These are phyloP conservation scores for Drosophila koepferae DNA, from an alignment of 2,888 invertebrate species.

Conservation along the genomic window DNA sequence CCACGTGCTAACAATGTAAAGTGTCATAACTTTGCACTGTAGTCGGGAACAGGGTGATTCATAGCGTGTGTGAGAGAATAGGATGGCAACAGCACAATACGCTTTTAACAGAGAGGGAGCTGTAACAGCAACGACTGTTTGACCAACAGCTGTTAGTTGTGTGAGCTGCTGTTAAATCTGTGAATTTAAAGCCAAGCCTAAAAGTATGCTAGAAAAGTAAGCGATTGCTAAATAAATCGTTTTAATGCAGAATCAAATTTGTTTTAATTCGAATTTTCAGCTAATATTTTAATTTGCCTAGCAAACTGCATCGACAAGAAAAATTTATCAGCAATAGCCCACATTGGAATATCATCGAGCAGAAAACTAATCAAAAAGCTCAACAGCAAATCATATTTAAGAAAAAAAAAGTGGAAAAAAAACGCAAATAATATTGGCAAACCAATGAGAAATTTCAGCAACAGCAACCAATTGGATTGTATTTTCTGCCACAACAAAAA, in stretches of 20 bases:
- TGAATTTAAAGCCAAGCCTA: slow-evolving; percentile 14
- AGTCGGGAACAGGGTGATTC: neutral
- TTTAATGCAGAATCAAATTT: neutral
- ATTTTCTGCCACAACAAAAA: slow-evolving; percentile 35
- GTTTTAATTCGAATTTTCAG: slow-evolving; percentile 14
- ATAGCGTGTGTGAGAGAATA: slow-evolving; percentile 11
- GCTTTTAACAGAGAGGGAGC: neutral
- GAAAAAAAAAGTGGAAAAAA: slow-evolving; percentile 26
- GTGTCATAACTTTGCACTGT: slow-evolving; percentile 58
- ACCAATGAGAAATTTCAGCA: slow-evolving; percentile 58
- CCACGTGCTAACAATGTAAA: slow-evolving; percentile 62
- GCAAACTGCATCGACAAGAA: slow-evolving; percentile 27
- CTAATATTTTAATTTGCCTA: slow-evolving; percentile 11
- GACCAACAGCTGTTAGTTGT: slow-evolving; percentile 17
- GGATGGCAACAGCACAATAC: neutral
- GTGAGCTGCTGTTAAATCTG: slow-evolving; percentile 3
- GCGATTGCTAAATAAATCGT: neutral
- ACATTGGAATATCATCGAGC: slow-evolving; percentile 35
- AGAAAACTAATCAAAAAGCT: slow-evolving; percentile 67
- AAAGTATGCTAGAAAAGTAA: slow-evolving; percentile 32
- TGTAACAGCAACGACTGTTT: neutral
- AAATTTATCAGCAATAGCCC: slow-evolving; percentile 42
- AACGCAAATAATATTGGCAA: slow-evolving; percentile 59
- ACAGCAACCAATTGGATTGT: slow-evolving; percentile 57
- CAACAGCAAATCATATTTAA: slow-evolving; percentile 48